Percentiles rank a stretch among this genome's conserved stretches.
Evolutionary conservation across 1,140 invertebrate species (phyloP).

Genomic region (Penaeus chinensis): DNA sequence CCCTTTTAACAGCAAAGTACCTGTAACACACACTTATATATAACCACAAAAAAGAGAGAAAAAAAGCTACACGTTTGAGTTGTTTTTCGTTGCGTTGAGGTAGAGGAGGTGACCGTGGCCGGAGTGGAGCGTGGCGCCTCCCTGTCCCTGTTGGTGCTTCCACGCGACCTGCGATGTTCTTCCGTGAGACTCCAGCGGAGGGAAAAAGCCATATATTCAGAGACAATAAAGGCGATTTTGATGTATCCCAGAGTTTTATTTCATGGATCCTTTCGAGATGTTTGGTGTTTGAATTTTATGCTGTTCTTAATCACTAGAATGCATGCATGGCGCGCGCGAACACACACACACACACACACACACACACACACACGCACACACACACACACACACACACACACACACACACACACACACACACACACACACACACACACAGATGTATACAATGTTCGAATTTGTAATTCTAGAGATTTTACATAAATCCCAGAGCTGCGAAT

Average conservation of each 20-base stretch:
- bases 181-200: slow-evolving; percentile 43
- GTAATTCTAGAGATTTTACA: no score
- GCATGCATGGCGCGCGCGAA: no score
- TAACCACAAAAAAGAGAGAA: no score
- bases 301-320: no score
- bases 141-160: slow-evolving; percentile 38
- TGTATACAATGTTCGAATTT: no score
- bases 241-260: slow-evolving; percentile 34
- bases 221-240: slow-evolving; percentile 53
- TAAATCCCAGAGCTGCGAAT: no score
- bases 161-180: slow-evolving; percentile 35
- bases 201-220: slow-evolving; percentile 44
- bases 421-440: no score
- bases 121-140: slow-evolving; percentile 10
- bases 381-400: no score
- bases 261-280: background rate
- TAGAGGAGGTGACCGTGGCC: background rate
- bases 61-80: background rate
- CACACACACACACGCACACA: no score
- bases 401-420: no score
- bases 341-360: no score
- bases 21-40: no score
- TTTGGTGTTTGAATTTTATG: background rate
- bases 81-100: background rate
- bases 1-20: background rate